Conservation (phyloP, 2,797 vertebrate genomes). For the Silurus lanzhouensis region DNA sequence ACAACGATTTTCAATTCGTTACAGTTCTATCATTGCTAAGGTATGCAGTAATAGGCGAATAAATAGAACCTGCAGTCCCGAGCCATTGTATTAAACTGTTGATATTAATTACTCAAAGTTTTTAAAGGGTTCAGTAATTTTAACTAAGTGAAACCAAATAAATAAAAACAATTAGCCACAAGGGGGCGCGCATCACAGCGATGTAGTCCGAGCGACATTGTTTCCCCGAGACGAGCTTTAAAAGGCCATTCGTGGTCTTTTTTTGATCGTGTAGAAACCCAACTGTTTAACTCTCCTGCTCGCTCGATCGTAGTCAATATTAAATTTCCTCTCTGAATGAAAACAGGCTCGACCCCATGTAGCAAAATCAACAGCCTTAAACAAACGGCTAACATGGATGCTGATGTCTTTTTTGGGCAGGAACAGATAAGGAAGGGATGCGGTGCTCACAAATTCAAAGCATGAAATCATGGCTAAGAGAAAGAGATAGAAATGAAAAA, state of each 20-base stretch:
- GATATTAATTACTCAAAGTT: too few species aligned
- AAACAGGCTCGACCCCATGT: not conserved
- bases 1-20: too few species aligned
- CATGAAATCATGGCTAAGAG: not conserved
- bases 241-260: not conserved
- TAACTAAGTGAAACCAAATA: too few species aligned
- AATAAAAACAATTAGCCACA: not conserved
- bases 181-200: not conserved
- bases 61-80: too few species aligned
- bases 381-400: not conserved
- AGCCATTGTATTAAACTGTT: too few species aligned
- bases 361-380: slow-evolving; percentile 10
- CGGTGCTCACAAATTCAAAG: not conserved
- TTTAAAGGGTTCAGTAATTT: too few species aligned
- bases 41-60: too few species aligned
- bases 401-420: not conserved
- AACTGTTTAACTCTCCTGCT: not conserved
- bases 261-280: not conserved
- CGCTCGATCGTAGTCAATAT: slow-evolving; percentile 4
- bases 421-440: not conserved
- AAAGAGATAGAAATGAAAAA: not conserved
- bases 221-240: not conserved
- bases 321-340: slow-evolving; percentile 17
- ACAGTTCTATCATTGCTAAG: too few species aligned
- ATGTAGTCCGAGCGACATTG: not conserved